Evolutionary conservation across 1,140 invertebrate genomes (phyloP).

Genomic region (Microplitis mediator): DNA sequence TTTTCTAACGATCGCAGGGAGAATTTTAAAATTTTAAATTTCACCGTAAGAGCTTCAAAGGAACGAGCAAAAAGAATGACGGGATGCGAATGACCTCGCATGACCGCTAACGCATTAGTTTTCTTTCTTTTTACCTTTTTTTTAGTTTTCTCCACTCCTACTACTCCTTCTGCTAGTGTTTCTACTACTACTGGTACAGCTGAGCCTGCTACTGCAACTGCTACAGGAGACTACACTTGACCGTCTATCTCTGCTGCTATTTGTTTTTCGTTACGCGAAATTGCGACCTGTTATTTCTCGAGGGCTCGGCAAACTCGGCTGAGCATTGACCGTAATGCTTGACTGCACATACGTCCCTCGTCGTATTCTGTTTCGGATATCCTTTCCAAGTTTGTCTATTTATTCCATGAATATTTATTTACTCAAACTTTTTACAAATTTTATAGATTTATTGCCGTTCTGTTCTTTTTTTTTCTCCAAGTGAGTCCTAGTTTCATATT

Average conservation of each 20-base stretch:
- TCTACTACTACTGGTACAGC: neutral
- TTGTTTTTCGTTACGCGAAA: constrained; percentile 55
- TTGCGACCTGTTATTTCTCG: constrained; percentile 46
- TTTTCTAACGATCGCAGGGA: too few species aligned
- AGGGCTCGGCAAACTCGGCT: constrained; percentile 48
- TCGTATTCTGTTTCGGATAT: neutral
- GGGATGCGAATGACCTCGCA: constrained; percentile 16
- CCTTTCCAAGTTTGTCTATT: too few species aligned
- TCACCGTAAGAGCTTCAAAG: neutral
- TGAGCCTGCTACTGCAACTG: neutral
- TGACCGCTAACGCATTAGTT: constrained; percentile 7
- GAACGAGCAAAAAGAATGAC: neutral
- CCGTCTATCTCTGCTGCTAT: constrained; percentile 31
- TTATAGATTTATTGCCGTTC: too few species aligned
- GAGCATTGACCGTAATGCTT: constrained; percentile 42
- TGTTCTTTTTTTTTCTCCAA: too few species aligned
- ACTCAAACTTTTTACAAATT: too few species aligned
- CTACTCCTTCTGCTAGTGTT: too few species aligned
- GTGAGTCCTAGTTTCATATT: too few species aligned
- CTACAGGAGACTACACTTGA: too few species aligned
- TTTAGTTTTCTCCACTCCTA: too few species aligned
- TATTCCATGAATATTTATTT: too few species aligned
- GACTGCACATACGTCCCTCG: neutral
- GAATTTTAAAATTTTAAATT: neutral
- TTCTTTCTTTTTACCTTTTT: neutral